Base-by-base conservation (phyloP, 2,113 vertebrate genomes). In the Suncus etruscus region DNA sequence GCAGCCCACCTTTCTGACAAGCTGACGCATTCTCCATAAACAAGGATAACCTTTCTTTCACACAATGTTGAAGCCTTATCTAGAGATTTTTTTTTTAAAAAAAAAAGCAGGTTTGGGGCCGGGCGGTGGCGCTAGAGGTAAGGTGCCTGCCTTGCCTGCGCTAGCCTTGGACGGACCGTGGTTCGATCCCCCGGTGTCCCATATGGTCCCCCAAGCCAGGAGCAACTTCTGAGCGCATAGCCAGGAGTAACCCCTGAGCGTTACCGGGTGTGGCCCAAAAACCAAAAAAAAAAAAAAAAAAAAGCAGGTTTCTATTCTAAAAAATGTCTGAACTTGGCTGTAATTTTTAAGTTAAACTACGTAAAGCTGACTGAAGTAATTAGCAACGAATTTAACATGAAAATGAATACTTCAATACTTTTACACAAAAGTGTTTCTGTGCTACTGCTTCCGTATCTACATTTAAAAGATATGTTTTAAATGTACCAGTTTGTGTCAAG, bases 401-500 rank as follows among this genome's bases (percentile, higher is more conserved):
- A 94, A 93, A 82, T 61, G 68, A 78, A 29, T n/a, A 2, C n/a
- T 6, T 39, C 9, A 84, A 58, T 75, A 65, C 2, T 39, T 91
- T 74, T 76, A 76, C 11, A 65, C 16, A 10, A 79, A 83, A 32
- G 84, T 80, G 22, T 6, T 89, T 83, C 81, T 65, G 20, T 15
- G 87, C 80, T 81, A 31, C 79, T 83, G 73, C 12, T 91, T 89
- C 73, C 82, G 31, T 74, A 91, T 73, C 95, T 83, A 89, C 32
- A 95, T 81, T 32, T 81, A 75, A 39, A 16, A 22, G 16, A 25
- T 24, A 91, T 91, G 20, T 82, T 80, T 87, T 86, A 15, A 94
- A 91, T 78, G 27, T 82, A 47, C 73, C 74, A 83, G 65, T 82
- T 83, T 90, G 32, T 86, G 75, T 91, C 88, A 92, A 85, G 83